Percentiles rank a stretch among this genome's conserved stretches.
Conservation (phyloP, 2,113 vertebrate genomes). For the Lanius collurio region DNA sequence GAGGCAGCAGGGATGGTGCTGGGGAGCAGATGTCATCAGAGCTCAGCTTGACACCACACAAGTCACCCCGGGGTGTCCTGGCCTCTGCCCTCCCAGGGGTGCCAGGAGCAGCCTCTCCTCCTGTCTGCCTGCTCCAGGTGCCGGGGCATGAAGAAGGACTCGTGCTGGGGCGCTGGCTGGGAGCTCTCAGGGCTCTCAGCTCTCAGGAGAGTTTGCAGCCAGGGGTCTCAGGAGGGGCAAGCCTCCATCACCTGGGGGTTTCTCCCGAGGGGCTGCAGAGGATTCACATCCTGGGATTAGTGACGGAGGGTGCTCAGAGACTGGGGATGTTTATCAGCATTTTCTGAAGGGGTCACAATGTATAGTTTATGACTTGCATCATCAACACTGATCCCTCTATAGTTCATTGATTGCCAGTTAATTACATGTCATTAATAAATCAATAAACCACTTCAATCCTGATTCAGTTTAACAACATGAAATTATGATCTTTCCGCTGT, state of each 20-base stretch:
- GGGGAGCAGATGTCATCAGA: background rate
- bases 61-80: rapidly evolving
- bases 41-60: rapidly evolving
- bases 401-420: background rate
- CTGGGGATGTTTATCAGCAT: background rate
- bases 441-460: background rate
- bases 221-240: rapidly evolving
- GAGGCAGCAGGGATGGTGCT: background rate
- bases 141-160: no score
- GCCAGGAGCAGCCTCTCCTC: rapidly evolving
- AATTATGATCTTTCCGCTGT: background rate
- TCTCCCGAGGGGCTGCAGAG: rapidly evolving
- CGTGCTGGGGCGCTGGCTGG: rapidly evolving
- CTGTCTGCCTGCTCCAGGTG: rapidly evolving
- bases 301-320: background rate
- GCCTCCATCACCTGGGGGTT: rapidly evolving
- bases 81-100: rapidly evolving
- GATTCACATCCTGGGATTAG: no score
- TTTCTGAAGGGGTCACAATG: rapidly evolving
- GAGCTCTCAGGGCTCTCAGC: rapidly evolving
- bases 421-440: background rate
- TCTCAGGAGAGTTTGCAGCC: background rate
- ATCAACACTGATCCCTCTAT: background rate
- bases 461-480: background rate
- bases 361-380: background rate